These are phyloP conservation scores for Drosophila flavopinicola DNA, from an alignment of 2,888 invertebrate genomes.

Conservation along the genomic window DNA sequence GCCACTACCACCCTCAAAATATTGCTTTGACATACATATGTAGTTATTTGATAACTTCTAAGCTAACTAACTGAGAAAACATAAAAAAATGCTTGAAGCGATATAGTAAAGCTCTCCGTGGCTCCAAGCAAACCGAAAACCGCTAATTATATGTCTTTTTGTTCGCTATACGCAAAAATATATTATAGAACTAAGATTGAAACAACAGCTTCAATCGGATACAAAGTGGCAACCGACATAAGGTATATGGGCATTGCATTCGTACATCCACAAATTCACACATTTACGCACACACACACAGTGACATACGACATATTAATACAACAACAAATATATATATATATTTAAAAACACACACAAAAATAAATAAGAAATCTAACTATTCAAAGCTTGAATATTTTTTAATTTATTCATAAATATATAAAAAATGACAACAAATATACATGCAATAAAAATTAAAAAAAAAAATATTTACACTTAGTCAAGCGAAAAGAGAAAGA, in stretches of 20 bases:
- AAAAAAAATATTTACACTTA: constrained; percentile 82
- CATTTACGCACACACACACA: constrained; percentile 8
- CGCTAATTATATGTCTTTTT: constrained; percentile 17
- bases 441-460: constrained; percentile 46
- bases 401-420: constrained; percentile 79
- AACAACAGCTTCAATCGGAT: not conserved
- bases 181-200: constrained; percentile 2
- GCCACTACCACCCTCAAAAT: constrained; percentile 39
- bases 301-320: constrained; percentile 11
- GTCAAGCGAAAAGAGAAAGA: constrained; percentile 69
- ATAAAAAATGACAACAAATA: constrained; percentile 61
- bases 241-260: constrained; percentile 26
- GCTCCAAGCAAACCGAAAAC: constrained; percentile 46
- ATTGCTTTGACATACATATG: constrained; percentile 60
- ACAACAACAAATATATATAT: constrained; percentile 21
- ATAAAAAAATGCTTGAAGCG: constrained; percentile 40
- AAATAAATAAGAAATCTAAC: constrained; percentile 63
- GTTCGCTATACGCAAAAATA: constrained; percentile 20
- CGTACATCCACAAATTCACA: constrained; percentile 6
- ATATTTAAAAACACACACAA: constrained; percentile 32
- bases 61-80: constrained; percentile 50
- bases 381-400: constrained; percentile 82
- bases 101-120: constrained; percentile 60
- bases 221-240: constrained; percentile 2
- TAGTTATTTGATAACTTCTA: constrained; percentile 49